Base-by-base conservation (phyloP, 2,797 vertebrate species). In the Amphiprion clarkii region DNA sequence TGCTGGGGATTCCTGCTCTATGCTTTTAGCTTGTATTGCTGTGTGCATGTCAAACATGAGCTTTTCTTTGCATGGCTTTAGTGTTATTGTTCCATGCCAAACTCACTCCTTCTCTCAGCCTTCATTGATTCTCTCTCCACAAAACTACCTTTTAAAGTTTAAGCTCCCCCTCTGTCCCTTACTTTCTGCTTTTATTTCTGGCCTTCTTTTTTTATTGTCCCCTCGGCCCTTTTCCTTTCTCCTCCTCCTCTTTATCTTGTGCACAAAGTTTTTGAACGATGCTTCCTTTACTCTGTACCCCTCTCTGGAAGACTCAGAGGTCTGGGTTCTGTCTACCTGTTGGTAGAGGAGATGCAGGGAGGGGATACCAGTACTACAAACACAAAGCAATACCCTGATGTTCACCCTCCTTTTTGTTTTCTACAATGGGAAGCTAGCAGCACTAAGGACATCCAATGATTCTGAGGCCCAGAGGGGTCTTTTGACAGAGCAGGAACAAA, bases 31-130 rank as follows among this genome's bases (percentile, higher is more conserved):
- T 96, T 89, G 93, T 96, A 96, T 95, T 95, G 95, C 95, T 94
- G 94, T 95, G 94, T 96, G 95, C 95, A 95, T 96, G 95, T 95
- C 92, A 89, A 82, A 95, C 93, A 94, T 83, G 92, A 95, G 93
- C 94, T 94, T 96, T 95, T 94, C 95, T 96, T 97, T 97, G 97
- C 97, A 97, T 97, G 97, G 96, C 96, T 95, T 95, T 95, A 93
- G 95, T 95, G 96, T 95, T 95, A 94, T 93, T 93, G 95, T 95
- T 94, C 93, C 94, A 93, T 95, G 94, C 94, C 92, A 94, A 65
- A 90, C 92, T 88, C 94, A 86, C 90, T 90, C 84, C 74, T 91
- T 91, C 93, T 94, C 86, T 93, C 92, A 92, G 81, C 55, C 87
- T 92, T 93, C 85, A 74, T 53, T 60, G 59, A 86, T 51, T 51